Percentiles rank a stretch among this genome's conserved stretches.
phyloP scores from a whole-genome alignment of 2,113 vertebrate species.

The Eurypyga helias region DNA sequence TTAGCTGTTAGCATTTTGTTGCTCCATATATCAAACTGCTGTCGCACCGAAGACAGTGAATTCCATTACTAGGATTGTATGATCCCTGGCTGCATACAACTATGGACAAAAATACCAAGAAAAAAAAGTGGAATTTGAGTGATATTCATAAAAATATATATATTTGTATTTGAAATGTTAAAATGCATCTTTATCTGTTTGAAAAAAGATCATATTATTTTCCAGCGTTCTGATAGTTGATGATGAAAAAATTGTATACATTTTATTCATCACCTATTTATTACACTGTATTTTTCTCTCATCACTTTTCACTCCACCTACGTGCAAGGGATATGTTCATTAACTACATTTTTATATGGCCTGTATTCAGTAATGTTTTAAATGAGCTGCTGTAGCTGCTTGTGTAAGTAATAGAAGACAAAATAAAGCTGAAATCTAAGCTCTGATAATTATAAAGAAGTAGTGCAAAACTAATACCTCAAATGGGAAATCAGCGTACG shows the following conservation, averaged over 20 bases:
- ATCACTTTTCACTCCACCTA: background rate
- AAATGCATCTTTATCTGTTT: background rate
- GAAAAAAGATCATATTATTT: background rate
- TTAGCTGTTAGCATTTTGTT: background rate
- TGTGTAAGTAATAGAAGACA: background rate
- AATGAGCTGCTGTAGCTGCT: background rate
- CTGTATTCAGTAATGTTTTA: background rate
- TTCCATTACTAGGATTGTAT: slow-evolving; percentile 58
- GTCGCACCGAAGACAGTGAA: slow-evolving; percentile 47
- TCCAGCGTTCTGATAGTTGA: background rate
- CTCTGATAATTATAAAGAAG: background rate
- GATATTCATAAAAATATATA: background rate
- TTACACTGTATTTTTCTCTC: background rate
- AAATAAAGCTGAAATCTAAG: background rate
- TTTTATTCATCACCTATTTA: background rate
- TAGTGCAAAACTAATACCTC: background rate
- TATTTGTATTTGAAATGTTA: background rate
- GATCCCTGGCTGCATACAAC: slow-evolving; percentile 70
- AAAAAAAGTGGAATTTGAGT: background rate
- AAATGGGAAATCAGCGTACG: background rate
- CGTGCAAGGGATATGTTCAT: background rate
- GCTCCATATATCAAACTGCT: slow-evolving; percentile 42
- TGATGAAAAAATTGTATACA: background rate
- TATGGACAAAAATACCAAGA: background rate
- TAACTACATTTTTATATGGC: background rate